Base-by-base conservation (phyloP, 1,140 invertebrate genomes). In the Solenopsis invicta region DNA sequence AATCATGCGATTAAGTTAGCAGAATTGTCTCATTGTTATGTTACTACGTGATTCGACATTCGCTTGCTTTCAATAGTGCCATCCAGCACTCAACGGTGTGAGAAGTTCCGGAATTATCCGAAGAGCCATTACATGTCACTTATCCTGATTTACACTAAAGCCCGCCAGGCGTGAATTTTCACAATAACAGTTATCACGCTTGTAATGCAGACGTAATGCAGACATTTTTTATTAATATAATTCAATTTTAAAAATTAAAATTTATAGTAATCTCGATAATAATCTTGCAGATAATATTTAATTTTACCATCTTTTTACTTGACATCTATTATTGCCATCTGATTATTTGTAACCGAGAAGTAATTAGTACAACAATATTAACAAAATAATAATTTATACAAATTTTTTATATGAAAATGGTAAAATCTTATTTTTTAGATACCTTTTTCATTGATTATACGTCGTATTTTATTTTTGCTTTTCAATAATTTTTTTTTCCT, bases 41-140 rank as follows among this genome's bases (percentile, higher is more conserved):
- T 84, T 84, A 74, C 80, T 82, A 48, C 80, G 80, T 61, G 80
- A 84, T 84, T 84, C 69, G 69, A 74, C 80, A 74, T 74, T 82
- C 80, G 67, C 80, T 74, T 54, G 80, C 54, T 82, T 71, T 84
- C 80, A 61, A 84, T 61, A 54, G 54, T 84, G 80, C 80, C 80
- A 84, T 62, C 80, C 80, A 84, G 80, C 69, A 61, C 54, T 84
- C 80, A 84, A 75, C 74, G 69, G 69, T 61, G 69, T 61, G 80
- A 61, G 69, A 84, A 84, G 69, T 84, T 75, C 54, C 80, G 80
- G 80, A 84, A 84, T 84, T 84, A 84, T 74, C 80, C 69, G 41
- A 84, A 84, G 80, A 75, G 69, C 80, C 71, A 84, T 84, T 84
- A 84, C 80, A 74, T 84, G 80, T 84, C 80, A 84, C 80, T 84